Evolutionary conservation across 2,888 invertebrate species (phyloP), one percentile per base, ranked within the genome.

Genomic region (Gordius sp.): DNA sequence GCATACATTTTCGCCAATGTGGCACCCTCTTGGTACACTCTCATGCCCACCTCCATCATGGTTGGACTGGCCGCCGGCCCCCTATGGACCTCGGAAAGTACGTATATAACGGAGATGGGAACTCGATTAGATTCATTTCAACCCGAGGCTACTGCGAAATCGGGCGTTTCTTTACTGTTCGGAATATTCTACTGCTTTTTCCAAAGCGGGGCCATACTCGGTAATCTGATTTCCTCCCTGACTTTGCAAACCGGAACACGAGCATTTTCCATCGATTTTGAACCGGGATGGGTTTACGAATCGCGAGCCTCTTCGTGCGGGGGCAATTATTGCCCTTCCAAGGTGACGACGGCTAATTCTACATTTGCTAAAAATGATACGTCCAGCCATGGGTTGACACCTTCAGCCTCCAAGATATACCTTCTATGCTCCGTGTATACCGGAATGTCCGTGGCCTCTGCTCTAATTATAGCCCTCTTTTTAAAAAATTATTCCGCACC

Each of bases 161-260:
- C n/a, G n/a, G n/a, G n/a, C n/a, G 39, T 33, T 33, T 23, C 47
- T n/a, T 47, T 47, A 13, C 20, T 47, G 20, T 47, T 47, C 23
- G 47, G 47, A 8, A 47, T 47, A 47, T 47, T 47, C 47, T 47
- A 18, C 23, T 13, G n/a, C 47, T 47, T 47, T 23, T 47, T 47
- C 20, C 47, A 47, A 20, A 47, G n/a, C n/a, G 47, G 47, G 4
- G 4, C 47, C 23, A n/a, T 47, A 47, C 20, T 8, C 4, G 47
- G 47, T 23, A 13, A 47, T 4, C 20, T 47, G 4, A 47, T 47
- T 20, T 47, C 47, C 20, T 47, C 47, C 16, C 23, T 47, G 16
- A 47, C 47, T n/a, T 20, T 47, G 16, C 8, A 20, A 20, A 33
- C 39, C 8, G 8, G 8, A 33, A 8, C 8, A n/a, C 39, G n/a